Conservation (phyloP, 2,797 vertebrate genomes). For the Phoebastria nigripes region DNA sequence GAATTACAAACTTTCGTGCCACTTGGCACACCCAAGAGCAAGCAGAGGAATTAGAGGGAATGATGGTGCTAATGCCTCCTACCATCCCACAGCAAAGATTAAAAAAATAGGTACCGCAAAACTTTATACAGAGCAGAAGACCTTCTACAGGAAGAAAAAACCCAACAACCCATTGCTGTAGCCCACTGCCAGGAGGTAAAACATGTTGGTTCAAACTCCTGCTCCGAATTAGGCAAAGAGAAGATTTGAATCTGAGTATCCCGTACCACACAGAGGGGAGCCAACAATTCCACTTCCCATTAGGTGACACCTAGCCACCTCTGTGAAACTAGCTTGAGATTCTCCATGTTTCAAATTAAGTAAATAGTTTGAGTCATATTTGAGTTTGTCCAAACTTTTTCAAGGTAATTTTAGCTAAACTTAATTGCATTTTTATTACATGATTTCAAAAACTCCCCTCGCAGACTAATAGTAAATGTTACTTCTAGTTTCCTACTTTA, state of each 20-base stretch:
- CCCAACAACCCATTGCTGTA: not conserved
- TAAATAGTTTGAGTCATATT: not conserved
- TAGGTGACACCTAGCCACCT: not conserved
- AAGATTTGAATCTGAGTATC: not conserved
- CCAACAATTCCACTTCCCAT: not conserved
- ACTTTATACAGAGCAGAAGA: not conserved
- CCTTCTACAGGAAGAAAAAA: not conserved
- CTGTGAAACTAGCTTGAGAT: not conserved
- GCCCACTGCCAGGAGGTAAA: not conserved
- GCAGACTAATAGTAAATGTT: not conserved
- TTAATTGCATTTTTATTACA: not conserved
- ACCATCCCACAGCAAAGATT: not conserved
- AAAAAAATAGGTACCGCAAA: not conserved
- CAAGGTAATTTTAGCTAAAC: not conserved
- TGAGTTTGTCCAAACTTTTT: not conserved
- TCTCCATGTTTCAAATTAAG: not conserved
- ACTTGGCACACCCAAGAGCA: not conserved
- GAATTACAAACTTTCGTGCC: not conserved
- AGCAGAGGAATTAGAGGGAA: not conserved
- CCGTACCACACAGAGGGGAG: not conserved
- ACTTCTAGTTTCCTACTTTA: not conserved
- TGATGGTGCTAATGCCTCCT: not conserved
- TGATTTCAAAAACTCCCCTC: not conserved
- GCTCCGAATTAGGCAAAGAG: not conserved
- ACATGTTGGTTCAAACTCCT: not conserved